These are phyloP conservation scores for Bombus cullumanus DNA, from an alignment of 1,140 invertebrate genomes.

Conservation along the genomic window DNA sequence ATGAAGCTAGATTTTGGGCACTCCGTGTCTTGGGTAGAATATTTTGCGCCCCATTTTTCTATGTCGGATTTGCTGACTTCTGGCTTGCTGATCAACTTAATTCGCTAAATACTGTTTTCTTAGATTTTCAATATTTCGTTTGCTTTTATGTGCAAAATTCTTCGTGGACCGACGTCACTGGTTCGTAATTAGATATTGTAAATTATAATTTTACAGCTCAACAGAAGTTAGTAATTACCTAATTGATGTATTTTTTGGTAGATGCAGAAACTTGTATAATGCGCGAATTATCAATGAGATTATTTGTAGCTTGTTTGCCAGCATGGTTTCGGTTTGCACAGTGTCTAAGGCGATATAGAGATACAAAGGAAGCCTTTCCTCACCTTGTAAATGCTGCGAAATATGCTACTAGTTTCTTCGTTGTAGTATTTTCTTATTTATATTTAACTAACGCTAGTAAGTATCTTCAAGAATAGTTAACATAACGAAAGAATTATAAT, in stretches of 20 bases:
- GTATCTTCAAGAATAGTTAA: conserved; percentile 4
- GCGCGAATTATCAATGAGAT: conserved; percentile 81
- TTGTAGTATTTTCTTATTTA: conserved; percentile 87
- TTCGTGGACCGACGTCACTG: conserved; percentile 77
- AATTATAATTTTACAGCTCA: neutral
- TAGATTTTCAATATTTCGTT: conserved; percentile 92
- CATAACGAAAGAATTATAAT: neutral
- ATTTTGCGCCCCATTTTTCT: conserved; percentile 91
- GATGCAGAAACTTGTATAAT: conserved; percentile 81
- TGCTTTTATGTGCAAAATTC: conserved; percentile 85
- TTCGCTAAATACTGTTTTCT: conserved; percentile 89
- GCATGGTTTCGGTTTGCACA: conserved; percentile 95
- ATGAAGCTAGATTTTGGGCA: conserved; percentile 89
- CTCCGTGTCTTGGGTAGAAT: conserved; percentile 85
- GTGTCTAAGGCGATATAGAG: conserved; percentile 90
- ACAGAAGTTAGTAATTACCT: conserved; percentile 23
- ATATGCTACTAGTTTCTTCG: conserved; percentile 92
- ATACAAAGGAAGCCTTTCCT: conserved; percentile 86
- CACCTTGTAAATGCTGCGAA: conserved; percentile 92
- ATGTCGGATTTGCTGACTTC: conserved; percentile 95
- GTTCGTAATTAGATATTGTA: conserved; percentile 7
- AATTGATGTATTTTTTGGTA: conserved; percentile 46
- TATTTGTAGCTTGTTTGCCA: conserved; percentile 90
- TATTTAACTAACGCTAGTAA: conserved; percentile 84
- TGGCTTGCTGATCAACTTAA: conserved; percentile 97